Conservation (phyloP, 2,797 vertebrate species). For the Spinus pinus region DNA sequence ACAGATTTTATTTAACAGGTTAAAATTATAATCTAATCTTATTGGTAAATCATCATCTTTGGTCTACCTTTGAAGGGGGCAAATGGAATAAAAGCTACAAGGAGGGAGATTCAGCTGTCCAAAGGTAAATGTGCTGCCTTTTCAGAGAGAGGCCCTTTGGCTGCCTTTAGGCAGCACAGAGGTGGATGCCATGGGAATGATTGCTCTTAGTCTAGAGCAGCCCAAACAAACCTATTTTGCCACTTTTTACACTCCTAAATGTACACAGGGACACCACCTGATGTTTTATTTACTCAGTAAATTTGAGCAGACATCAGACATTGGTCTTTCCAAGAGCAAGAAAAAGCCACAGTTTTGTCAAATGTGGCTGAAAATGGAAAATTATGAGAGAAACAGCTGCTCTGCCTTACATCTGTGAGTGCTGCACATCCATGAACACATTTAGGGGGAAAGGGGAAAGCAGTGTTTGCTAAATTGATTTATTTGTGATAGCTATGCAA, state of each 20-base stretch:
- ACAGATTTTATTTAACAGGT: background rate
- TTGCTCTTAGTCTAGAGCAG: background rate
- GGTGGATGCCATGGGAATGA: background rate
- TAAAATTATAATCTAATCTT: background rate
- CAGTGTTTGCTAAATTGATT: background rate
- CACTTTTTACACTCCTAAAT: background rate
- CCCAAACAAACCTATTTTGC: background rate
- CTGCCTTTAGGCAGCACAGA: background rate
- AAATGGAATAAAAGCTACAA: background rate
- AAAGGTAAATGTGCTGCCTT: background rate
- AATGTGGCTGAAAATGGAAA: slow-evolving; percentile 1
- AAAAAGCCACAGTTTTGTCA: background rate
- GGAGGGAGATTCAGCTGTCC: background rate
- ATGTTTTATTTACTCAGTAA: background rate
- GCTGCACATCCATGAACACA: background rate
- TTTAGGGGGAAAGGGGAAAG: background rate
- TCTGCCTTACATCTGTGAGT: background rate
- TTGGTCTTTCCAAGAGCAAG: background rate
- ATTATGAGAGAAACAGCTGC: background rate
- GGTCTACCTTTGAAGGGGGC: background rate
- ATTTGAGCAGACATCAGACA: background rate
- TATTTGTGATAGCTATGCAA: background rate
- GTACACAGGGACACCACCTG: background rate
- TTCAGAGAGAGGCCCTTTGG: background rate
- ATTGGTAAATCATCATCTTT: background rate